Base-by-base conservation (phyloP, 2,888 invertebrate genomes). In the Polietes domitor region DNA sequence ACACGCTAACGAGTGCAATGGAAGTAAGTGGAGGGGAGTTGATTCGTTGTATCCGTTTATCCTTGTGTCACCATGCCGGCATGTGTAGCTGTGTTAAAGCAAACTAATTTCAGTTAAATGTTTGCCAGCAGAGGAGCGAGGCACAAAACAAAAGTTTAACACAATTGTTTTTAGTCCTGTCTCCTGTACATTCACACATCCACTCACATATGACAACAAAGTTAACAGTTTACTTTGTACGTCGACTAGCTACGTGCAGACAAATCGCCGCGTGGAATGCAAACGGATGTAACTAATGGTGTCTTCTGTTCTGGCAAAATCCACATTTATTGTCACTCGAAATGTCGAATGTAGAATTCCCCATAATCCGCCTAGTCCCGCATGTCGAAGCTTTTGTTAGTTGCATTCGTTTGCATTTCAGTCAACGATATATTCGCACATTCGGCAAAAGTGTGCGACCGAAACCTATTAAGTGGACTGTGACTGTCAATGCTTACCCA, bases 81-180 rank as follows among this genome's bases (percentile, higher is more conserved):
- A 9, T 58, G 58, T 32, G 17, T 21, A 65, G 17, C 43, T 70
- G 37, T 80, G 26, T 55, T 72, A 72, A 76, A 72, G 55, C 73
- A 65, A 73, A 53, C 72, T 77, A 77, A 50, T 77, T 77, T 71
- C 53, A 37, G 32, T 73, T 73, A 58, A 77, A 68, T 68, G 77
- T 73, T 77, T 68, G 55, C 68, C 4, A 10, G 24, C 19, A 68
- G 47, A 47, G 26, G 15, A 55, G 24, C 2, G 50, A 24, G 43
- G 43, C 68, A 68, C 68, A 61, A 77, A 50, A 73, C 3, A 1
- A 72, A 58, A 81, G 72, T 28, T 68, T 81, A 76, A 73, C 72
- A 58, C 26, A 63, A 72, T 71, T 65, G 63, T 63, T 75, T 71
- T 41, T 21, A 32, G 15, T 47, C 41, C 37, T 58, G 73, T 21